Evolutionary conservation across 2,888 invertebrate species (phyloP).

Genomic region (Drosophila siamana): DNA sequence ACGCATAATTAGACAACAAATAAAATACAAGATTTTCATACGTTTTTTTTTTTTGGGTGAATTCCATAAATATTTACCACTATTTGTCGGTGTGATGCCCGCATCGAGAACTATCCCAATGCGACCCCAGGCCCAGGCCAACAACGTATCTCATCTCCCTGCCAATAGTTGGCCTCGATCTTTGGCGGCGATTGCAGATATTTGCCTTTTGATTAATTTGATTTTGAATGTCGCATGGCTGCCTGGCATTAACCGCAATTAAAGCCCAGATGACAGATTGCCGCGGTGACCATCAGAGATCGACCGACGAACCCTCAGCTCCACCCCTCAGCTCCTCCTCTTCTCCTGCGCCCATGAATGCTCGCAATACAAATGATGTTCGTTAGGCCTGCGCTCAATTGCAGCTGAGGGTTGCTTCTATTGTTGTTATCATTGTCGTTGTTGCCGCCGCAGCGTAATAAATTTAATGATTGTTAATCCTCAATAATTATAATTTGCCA

Average conservation of each 20-base stretch:
- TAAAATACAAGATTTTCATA: conserved; percentile 32
- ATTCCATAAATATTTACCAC: conserved; percentile 47
- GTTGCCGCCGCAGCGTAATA: conserved; percentile 63
- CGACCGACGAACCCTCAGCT: conserved; percentile 57
- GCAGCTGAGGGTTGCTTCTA: conserved; percentile 60
- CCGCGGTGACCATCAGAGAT: conserved; percentile 56
- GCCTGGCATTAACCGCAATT: conserved; percentile 67
- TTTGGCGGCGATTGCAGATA: conserved; percentile 54
- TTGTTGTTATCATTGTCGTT: conserved; percentile 32
- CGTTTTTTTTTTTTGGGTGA: conserved; percentile 40
- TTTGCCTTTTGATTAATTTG: conserved; percentile 67
- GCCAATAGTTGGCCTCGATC: conserved; percentile 31
- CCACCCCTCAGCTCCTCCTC: conserved; percentile 4
- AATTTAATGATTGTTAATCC: conserved; percentile 81
- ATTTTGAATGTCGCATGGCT: conserved; percentile 62
- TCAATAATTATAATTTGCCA: conserved; percentile 81
- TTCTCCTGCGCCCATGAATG: conserved; percentile 7
- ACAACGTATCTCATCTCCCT: neutral
- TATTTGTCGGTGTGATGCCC: conserved; percentile 39
- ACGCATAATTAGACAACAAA: conserved; percentile 71
- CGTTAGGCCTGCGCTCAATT: conserved; percentile 38
- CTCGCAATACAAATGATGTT: conserved; percentile 62
- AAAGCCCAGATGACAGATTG: conserved; percentile 76
- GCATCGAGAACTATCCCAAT: conserved; percentile 18
- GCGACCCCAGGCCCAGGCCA: neutral